These are phyloP conservation scores for Rhodeus uyekii DNA, from an alignment of 2,797 vertebrate genomes.

Conservation along the genomic window DNA sequence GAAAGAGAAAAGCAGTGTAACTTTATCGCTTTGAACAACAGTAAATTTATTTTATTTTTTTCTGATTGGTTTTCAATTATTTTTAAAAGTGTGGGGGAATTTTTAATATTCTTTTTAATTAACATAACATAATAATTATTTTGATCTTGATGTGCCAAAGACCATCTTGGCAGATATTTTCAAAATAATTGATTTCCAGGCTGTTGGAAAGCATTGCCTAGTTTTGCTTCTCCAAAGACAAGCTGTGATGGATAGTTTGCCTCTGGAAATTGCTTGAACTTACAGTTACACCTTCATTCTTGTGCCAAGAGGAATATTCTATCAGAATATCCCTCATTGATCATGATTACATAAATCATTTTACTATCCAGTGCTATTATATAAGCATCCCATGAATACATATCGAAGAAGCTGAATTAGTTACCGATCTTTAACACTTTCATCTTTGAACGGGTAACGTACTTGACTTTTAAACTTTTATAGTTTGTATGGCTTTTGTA, in stretches of 20 bases:
- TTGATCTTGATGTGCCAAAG: conserved; percentile 50
- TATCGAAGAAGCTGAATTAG: background rate
- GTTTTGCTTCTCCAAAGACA: background rate
- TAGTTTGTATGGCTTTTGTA: background rate
- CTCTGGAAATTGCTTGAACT: conserved; percentile 15
- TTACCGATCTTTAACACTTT: too few relatives aligned
- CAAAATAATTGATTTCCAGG: conserved; percentile 46
- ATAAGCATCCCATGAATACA: background rate
- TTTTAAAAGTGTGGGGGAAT: background rate
- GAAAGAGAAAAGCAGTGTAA: background rate
- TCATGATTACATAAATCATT: conserved; percentile 22
- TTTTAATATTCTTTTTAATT: conserved; percentile 40
- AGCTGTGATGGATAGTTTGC: conserved; percentile 39
- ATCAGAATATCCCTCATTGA: conserved; percentile 21
- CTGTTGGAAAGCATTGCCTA: conserved; percentile 31
- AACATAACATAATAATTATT: too few relatives aligned
- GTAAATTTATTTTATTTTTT: background rate
- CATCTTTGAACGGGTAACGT: background rate
- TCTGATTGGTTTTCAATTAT: background rate
- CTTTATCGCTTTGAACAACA: background rate
- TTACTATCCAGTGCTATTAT: background rate
- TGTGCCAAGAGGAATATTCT: background rate
- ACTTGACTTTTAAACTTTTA: background rate
- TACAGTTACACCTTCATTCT: conserved; percentile 5
- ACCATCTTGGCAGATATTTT: conserved; percentile 52